Conservation (phyloP, 2,113 vertebrate species). For the Lasiurus borealis region DNA sequence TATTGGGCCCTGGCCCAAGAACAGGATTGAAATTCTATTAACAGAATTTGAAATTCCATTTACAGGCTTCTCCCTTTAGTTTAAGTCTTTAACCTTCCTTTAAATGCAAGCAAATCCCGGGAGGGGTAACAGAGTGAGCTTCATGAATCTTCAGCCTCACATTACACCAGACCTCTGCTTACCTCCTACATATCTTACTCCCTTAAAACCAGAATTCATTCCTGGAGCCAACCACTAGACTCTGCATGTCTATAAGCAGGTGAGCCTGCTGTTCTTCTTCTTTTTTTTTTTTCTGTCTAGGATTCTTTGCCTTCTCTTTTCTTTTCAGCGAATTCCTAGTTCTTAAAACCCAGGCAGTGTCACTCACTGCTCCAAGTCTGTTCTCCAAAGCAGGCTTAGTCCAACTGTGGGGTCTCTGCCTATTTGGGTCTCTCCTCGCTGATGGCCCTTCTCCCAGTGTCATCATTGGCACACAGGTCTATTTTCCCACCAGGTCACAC, state of each 20-base stretch:
- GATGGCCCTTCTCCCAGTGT: not conserved
- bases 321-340: not conserved
- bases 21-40: not conserved
- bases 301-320: not conserved
- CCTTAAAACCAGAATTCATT: not conserved
- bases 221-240: not conserved
- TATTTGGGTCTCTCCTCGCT: not conserved
- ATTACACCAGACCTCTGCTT: not conserved
- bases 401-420: not conserved
- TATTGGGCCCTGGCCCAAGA: not conserved
- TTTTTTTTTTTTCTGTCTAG: not conserved
- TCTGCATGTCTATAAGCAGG: not conserved
- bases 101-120: not conserved
- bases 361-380: not conserved
- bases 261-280: not conserved
- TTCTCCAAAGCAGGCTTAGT: not conserved
- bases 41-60: not conserved
- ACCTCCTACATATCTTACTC: not conserved
- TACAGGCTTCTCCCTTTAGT: not conserved
- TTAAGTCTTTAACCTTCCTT: not conserved
- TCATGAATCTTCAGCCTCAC: not conserved
- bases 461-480: too few species aligned
- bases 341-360: not conserved
- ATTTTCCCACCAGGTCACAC: not conserved
- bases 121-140: not conserved